A percentile compares a stretch with the other conserved stretches of the same genome.
Evolutionary conservation across 2,797 vertebrate genomes (phyloP).

Genomic region (Pangasius djambal): DNA sequence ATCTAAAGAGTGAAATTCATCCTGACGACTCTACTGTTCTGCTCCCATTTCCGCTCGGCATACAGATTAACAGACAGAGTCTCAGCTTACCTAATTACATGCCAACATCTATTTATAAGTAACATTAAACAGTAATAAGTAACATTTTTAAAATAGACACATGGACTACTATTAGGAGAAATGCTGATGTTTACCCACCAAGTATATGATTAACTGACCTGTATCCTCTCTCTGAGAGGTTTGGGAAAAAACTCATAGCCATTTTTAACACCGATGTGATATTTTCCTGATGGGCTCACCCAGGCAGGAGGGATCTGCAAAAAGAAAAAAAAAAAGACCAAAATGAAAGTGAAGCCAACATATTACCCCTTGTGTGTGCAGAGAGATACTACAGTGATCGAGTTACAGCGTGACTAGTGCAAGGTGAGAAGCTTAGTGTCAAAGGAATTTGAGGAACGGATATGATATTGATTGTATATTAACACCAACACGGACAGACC

Average conservation of each 20-base stretch:
- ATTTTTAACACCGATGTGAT: constrained; percentile 96
- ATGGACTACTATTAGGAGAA: not conserved
- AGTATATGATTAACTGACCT: constrained; percentile 74
- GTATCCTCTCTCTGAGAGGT: constrained; percentile 96
- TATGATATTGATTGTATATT: not conserved
- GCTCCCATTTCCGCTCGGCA: not conserved
- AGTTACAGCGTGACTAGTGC: constrained; percentile 11
- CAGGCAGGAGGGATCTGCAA: constrained; percentile 83
- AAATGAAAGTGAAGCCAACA: constrained; percentile 23
- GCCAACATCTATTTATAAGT: not conserved
- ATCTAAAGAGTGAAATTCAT: not conserved
- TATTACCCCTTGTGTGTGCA: not conserved
- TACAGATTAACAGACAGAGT: not conserved
- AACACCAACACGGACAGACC: constrained; percentile 57
- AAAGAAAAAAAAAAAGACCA: not conserved
- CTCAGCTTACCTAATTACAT: not conserved
- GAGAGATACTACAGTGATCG: constrained; percentile 12
- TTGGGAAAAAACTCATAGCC: constrained; percentile 98
- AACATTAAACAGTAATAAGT: not conserved
- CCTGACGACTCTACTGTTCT: not conserved
- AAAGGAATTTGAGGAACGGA: not conserved
- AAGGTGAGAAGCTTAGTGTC: not conserved
- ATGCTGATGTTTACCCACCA: not conserved
- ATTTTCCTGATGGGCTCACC: constrained; percentile 94
- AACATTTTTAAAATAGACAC: not conserved